These are phyloP conservation scores for Arion vulgaris DNA, from an alignment of 1,140 invertebrate species.

Conservation along the genomic window DNA sequence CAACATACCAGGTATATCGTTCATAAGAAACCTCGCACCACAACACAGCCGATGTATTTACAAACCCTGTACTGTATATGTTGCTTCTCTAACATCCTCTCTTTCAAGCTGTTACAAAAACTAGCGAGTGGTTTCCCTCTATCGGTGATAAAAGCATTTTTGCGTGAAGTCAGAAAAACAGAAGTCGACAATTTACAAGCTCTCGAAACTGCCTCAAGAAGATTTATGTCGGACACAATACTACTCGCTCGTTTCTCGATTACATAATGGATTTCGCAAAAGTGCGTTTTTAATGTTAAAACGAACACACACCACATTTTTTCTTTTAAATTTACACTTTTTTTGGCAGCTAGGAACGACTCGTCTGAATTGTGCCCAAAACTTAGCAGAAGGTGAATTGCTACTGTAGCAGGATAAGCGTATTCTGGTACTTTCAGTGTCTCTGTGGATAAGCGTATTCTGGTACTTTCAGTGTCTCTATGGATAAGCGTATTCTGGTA, in stretches of 20 bases:
- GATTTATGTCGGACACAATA: constrained; percentile 10
- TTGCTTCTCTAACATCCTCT: neutral
- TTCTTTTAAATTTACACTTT: neutral
- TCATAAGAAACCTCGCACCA: no score
- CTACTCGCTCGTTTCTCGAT: neutral
- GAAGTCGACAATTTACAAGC: neutral
- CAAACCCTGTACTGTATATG: neutral
- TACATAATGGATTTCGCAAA: constrained; percentile 9
- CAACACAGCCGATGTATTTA: no score
- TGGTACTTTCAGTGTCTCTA: neutral
- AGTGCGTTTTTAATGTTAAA: neutral
- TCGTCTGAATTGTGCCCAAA: no score
- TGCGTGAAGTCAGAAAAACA: constrained; percentile 6
- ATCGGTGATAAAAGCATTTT: neutral
- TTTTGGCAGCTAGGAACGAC: no score
- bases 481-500: neutral
- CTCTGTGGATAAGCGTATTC: neutral
- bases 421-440: neutral
- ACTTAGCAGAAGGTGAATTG: no score
- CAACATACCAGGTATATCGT: no score
- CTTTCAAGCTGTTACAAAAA: neutral
- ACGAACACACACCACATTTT: neutral
- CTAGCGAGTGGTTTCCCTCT: neutral
- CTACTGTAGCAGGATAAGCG: neutral
- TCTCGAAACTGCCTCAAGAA: neutral